Percentiles rank a stretch among this genome's conserved stretches.
Conservation (phyloP, 2,797 vertebrate species). For the Pogoniulus pusillus region DNA sequence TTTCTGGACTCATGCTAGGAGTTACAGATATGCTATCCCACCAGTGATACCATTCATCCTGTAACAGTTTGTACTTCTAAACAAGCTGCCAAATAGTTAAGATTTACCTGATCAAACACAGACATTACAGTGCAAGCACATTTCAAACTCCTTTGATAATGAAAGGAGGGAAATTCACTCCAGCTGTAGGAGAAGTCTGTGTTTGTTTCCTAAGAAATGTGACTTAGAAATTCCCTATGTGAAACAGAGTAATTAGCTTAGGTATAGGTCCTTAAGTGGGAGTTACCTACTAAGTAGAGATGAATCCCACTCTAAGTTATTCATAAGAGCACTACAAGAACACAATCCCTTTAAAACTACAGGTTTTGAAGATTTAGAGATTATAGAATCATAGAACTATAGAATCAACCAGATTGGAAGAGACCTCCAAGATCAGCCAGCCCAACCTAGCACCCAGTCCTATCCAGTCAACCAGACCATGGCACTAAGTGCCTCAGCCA, state of each 20-base stretch:
- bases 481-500: too few relatives aligned
- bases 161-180: background rate
- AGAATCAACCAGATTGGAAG: too few relatives aligned
- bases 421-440: too few relatives aligned
- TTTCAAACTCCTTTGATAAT: background rate
- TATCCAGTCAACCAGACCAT: too few relatives aligned
- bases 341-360: background rate
- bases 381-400: too few relatives aligned
- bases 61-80: background rate
- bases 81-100: background rate
- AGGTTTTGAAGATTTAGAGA: background rate
- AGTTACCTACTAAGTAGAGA: background rate
- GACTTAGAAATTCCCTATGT: background rate
- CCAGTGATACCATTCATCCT: background rate
- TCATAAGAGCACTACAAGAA: background rate
- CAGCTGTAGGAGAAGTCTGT: background rate
- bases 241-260: background rate
- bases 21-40: background rate
- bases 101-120: background rate
- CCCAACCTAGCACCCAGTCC: too few relatives aligned
- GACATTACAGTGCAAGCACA: background rate
- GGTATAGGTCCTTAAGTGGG: background rate
- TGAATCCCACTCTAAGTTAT: background rate
- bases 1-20: background rate
- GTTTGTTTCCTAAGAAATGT: background rate